Evolutionary conservation across 2,113 vertebrate genomes (phyloP).

Genomic region (Plecotus auritus): DNA sequence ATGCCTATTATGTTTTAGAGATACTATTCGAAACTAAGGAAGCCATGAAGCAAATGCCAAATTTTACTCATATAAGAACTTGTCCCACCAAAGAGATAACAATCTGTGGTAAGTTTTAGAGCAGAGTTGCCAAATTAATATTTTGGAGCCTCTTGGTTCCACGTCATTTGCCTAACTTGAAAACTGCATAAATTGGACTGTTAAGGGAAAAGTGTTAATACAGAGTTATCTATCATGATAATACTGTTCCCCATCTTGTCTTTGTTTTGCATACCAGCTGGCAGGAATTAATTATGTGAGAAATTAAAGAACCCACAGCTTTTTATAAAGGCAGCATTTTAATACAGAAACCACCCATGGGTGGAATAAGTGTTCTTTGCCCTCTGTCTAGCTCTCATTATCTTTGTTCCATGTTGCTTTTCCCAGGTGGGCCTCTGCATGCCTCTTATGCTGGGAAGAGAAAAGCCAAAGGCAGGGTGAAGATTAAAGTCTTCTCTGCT

Average conservation of each 20-base stretch:
- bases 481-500: constrained; percentile 47
- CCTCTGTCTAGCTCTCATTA: constrained; percentile 52
- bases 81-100: constrained; percentile 91
- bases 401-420: constrained; percentile 45
- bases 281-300: constrained; percentile 74
- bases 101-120: constrained; percentile 85
- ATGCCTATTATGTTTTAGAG: constrained; percentile 91
- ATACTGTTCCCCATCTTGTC: constrained; percentile 69
- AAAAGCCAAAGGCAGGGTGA: constrained; percentile 10
- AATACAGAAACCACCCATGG: constrained; percentile 67
- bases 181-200: constrained; percentile 52
- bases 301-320: constrained; percentile 72
- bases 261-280: constrained; percentile 76
- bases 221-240: constrained; percentile 71
- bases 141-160: constrained; percentile 52
- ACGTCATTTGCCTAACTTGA: constrained; percentile 44
- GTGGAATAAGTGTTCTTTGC: constrained; percentile 66
- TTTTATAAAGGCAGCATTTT: constrained; percentile 70
- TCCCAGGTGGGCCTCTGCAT: constrained; percentile 41
- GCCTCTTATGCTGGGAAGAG: background rate
- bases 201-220: constrained; percentile 49
- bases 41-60: constrained; percentile 91
- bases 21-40: constrained; percentile 90
- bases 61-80: constrained; percentile 88
- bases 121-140: constrained; percentile 55